These are phyloP conservation scores for Elanus axillaris DNA, from an alignment of 2,113 vertebrate genomes.

Conservation along the genomic window DNA sequence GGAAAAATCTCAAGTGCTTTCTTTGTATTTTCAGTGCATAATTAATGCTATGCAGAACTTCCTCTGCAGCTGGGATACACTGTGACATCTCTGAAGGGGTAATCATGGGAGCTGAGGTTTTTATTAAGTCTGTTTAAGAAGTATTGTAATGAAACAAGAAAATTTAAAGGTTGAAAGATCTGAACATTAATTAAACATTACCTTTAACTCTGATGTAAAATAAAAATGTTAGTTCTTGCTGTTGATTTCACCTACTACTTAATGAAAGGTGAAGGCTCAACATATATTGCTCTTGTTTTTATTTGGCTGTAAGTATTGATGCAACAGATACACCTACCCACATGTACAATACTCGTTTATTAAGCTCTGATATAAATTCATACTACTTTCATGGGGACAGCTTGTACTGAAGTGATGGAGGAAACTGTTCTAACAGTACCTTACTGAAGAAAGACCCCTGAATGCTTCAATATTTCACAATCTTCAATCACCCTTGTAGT, in stretches of 20 bases:
- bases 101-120: slow-evolving; percentile 24
- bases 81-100: slow-evolving; percentile 28
- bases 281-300: fast-evolving
- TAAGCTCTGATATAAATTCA: background rate
- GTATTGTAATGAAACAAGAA: slow-evolving; percentile 25
- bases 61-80: slow-evolving; percentile 37
- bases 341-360: fast-evolving
- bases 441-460: background rate
- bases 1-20: slow-evolving; percentile 41
- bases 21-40: slow-evolving; percentile 43
- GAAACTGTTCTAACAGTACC: background rate
- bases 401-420: background rate
- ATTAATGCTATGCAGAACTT: slow-evolving; percentile 41
- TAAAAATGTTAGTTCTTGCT: background rate
- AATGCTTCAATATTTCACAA: background rate
- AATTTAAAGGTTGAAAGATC: background rate
- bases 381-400: background rate
- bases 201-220: background rate
- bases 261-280: background rate
- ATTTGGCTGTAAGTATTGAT: background rate
- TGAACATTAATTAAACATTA: slow-evolving; percentile 14
- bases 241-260: background rate
- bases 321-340: background rate
- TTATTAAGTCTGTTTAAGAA: slow-evolving; percentile 49
- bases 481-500: fast-evolving